Base-by-base conservation (phyloP, 2,113 vertebrate species). In the Oryzias curvinotus region DNA sequence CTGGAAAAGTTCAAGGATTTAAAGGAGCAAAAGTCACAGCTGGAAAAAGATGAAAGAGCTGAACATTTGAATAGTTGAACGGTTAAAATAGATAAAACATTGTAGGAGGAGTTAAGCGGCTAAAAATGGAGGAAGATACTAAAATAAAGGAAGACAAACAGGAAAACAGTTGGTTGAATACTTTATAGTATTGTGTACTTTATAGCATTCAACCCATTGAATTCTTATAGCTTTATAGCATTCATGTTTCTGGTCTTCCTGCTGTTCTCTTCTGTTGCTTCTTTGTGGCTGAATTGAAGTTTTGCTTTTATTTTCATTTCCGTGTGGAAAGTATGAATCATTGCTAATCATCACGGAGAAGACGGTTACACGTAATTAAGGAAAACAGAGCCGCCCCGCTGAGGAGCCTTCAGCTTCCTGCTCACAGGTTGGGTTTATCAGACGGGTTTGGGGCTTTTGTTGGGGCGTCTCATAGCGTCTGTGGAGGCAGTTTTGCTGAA, bases 361-460 rank as follows among this genome's bases (percentile, higher is more conserved):
- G 15, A 21, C 19, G 28, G 17, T 4, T 41, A 43, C 23, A 5
- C 5, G 42, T 19, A 45, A 59, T 57, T 43, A 14, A 43, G 5
- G 28, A 62, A 69, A 57, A 62, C 50, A 51, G 71, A 62, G 66
- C 64, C 84, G 54, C 76, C 73, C 75, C 49, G 41, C 52, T 67
- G 66, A 77, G 79, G 64, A 68, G 60, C 44, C 43, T 54, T 52
- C 19, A 73, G 4, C 46, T 83, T 81, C 70, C 78, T 73, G 71
- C 48, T 28, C 48, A 54, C 44, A 55, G 26, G 26, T 3, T 43
- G 19, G 65, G 61, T 72, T 77, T 60, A 73, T 52, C 21, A 52
- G 19, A 19, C 15, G 64, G 59, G 36, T 64, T 53, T 28, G 45
- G 52, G 48, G 68, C 28, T 36, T 65, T 56, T 57, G 25, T 75